Conservation (phyloP, 2,113 vertebrate genomes). For the Pedetes capensis region DNA sequence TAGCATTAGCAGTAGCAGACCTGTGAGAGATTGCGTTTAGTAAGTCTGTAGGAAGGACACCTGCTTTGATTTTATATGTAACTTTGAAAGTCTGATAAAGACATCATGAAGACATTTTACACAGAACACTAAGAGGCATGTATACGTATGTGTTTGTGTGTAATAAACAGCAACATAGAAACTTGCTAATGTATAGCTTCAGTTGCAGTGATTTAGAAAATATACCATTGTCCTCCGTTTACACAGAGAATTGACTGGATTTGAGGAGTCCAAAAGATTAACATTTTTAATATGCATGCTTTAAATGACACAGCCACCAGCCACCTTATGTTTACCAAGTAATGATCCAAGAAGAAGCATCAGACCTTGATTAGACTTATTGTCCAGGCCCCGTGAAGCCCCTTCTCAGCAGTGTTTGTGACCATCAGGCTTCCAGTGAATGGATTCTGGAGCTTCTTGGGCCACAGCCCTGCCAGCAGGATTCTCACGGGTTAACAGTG, state of each 20-base stretch:
- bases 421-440: background rate
- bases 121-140: background rate
- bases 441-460: background rate
- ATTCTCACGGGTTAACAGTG: conserved; percentile 50
- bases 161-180: background rate
- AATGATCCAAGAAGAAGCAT: background rate
- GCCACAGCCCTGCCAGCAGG: background rate
- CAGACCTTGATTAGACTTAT: background rate
- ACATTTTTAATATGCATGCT: background rate
- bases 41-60: background rate
- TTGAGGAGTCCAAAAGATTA: background rate
- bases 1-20: background rate
- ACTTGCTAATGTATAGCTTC: background rate
- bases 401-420: background rate
- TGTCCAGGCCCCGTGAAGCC: fast-evolving
- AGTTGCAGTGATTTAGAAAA: background rate
- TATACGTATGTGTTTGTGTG: background rate
- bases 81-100: background rate
- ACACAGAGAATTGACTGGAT: background rate
- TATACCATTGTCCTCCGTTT: background rate
- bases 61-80: background rate
- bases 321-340: background rate
- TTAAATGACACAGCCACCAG: background rate
- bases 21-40: background rate
- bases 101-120: background rate